Evolutionary conservation across 2,888 invertebrate species (phyloP), one percentile per base, ranked within the genome.

Genomic region (Volucella bombylans): DNA sequence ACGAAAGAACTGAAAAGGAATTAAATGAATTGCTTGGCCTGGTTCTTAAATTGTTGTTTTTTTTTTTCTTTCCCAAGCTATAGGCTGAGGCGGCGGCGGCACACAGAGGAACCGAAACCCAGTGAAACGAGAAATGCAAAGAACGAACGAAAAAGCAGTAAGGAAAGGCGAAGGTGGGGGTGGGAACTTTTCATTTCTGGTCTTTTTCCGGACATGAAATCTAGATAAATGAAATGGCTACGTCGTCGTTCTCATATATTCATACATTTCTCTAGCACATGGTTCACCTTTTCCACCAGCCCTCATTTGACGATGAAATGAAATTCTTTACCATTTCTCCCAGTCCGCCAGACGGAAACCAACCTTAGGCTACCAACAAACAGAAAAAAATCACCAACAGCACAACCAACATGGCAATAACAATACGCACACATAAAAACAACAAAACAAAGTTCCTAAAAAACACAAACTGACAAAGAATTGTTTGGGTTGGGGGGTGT

Each of bases 11-110:
- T 59, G 65, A 65, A 79, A 79, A 79, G 64, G 72, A 72, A 79
- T 79, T 79, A 79, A 71, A 79, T 72, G 78, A 79, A 79, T 79
- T 73, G 73, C 68, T 73, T 73, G 73, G 62, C 72, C 80, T 80
- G 80, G 72, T 79, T 79, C 72, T 71, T 72, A 72, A 59, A 65
- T 15, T 59, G 55, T 69, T 65, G 52, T 49, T 39, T 18, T 31
- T 31, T 49, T 39, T 18, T 31, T 31, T 31, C 31, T 31, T 6
- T 31, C 31, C 6, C 10, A 68, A 77, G 59, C 50, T 67, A 59
- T 52, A 62, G 72, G 62, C 69, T n/a, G 11, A 71, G 2, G 4
- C 23, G 23, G n/a, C n/a, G n/a, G n/a, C n/a, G n/a, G 31, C 31
- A 31, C 31, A 31, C 31, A 31, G 31, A 31, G 31, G 6, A 31